A percentile compares a stretch with the other conserved stretches of the same genome.
These are phyloP conservation scores for Haliclystus octoradiatus DNA, from an alignment of 30 jellyfish, hydroid and myxozoan genomes.

Conservation along the genomic window DNA sequence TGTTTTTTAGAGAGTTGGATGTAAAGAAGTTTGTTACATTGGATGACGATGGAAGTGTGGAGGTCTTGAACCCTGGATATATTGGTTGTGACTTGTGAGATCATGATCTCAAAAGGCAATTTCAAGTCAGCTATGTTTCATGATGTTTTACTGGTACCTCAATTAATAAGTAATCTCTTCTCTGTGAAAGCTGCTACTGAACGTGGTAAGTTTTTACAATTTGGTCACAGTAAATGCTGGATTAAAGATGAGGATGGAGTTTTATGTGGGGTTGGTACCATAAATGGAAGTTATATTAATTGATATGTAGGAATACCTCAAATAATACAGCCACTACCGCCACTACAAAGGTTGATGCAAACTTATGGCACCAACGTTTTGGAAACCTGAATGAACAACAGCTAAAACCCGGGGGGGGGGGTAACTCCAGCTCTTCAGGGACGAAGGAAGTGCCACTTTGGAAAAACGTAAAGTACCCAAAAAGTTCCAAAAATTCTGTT, in stretches of 20 bases:
- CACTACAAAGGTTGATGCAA: not conserved
- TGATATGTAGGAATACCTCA: not conserved
- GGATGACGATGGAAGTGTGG: too few relatives aligned
- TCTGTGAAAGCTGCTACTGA: not conserved
- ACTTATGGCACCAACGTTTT: conserved; percentile 4
- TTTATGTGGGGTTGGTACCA: too few relatives aligned
- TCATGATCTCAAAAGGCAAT: not conserved
- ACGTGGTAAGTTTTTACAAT: not conserved
- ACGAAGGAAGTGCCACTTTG: too few relatives aligned
- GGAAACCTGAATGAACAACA: not conserved
- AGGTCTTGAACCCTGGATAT: too few relatives aligned
- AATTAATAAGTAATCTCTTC: not conserved
- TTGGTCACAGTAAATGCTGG: too few relatives aligned
- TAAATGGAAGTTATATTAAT: not conserved
- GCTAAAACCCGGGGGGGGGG: too few relatives aligned
- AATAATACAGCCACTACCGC: not conserved
- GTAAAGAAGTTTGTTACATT: too few relatives aligned
- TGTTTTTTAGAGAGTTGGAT: not conserved
- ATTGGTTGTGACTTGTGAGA: too few relatives aligned
- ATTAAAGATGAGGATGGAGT: not conserved
- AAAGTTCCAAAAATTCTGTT: too few relatives aligned
- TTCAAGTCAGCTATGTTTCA: not conserved
- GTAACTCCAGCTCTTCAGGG: too few relatives aligned
- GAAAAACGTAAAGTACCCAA: too few relatives aligned
- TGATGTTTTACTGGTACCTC: not conserved